phyloP scores from a whole-genome alignment of 2,113 vertebrate genomes.

The Odontesthes bonariensis region DNA sequence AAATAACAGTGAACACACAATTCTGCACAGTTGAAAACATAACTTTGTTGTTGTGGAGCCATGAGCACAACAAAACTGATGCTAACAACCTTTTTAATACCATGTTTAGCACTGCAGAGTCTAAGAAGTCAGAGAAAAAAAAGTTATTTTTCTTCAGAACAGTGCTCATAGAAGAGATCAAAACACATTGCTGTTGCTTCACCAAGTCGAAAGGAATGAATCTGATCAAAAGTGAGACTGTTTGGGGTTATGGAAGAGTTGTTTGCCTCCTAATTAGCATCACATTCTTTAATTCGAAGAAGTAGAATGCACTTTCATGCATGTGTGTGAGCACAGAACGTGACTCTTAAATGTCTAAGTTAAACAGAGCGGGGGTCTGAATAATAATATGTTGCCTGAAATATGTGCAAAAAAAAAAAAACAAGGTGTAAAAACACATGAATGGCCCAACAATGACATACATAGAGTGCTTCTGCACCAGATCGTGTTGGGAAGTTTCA shows the following conservation, averaged over 20 bases:
- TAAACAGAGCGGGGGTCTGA: slow-evolving; percentile 31
- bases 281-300: slow-evolving; percentile 66
- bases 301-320: slow-evolving; percentile 15
- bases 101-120: neutral
- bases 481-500: neutral
- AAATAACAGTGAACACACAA: neutral
- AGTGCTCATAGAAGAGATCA: slow-evolving; percentile 6
- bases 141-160: neutral
- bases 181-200: slow-evolving; percentile 33
- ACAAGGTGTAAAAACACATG: slow-evolving; percentile 18
- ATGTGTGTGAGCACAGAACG: neutral
- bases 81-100: neutral
- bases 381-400: slow-evolving; percentile 58
- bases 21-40: neutral
- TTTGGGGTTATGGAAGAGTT: slow-evolving; percentile 48
- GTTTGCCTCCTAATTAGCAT: slow-evolving; percentile 71
- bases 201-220: slow-evolving; percentile 27
- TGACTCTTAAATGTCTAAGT: slow-evolving; percentile 19
- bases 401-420: slow-evolving; percentile 14
- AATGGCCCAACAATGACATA: neutral
- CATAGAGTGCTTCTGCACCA: neutral
- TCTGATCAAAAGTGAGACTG: slow-evolving; percentile 30
- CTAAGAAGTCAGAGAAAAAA: neutral
- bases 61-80: neutral
- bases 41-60: neutral